Percentiles rank a stretch among this genome's conserved stretches.
Evolutionary conservation across 1,140 invertebrate genomes (phyloP).

Genomic region (Ceratina australensis): DNA sequence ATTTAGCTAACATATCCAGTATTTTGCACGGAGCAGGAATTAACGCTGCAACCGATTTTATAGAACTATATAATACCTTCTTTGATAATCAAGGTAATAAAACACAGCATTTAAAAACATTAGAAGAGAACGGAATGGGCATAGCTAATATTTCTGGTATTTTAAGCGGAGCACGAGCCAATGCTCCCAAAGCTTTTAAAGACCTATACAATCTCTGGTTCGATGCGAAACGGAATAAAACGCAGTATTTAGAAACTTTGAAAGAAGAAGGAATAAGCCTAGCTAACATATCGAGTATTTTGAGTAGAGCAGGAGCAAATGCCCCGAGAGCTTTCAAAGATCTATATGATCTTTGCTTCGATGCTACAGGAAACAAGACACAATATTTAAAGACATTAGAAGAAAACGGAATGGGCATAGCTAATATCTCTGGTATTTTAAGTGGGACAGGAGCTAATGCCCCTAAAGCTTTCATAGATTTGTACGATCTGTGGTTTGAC

Average conservation of each 20-base stretch:
- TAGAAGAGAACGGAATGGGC: background rate
- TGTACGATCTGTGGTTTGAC: background rate
- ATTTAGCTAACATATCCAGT: background rate
- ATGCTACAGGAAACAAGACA: slow-evolving; percentile 31
- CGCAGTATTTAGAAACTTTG: slow-evolving; percentile 7
- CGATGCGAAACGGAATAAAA: slow-evolving; percentile 3
- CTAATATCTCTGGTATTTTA: background rate
- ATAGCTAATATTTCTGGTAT: background rate
- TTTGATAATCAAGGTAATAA: background rate
- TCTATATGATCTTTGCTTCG: slow-evolving; percentile 7
- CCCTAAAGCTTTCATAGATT: background rate
- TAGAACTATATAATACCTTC: background rate
- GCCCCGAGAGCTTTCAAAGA: background rate
- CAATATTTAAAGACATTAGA: slow-evolving; percentile 14
- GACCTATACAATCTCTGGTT: slow-evolving; percentile 11
- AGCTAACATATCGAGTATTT: slow-evolving; percentile 1
- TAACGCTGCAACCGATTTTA: background rate
- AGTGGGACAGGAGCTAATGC: background rate
- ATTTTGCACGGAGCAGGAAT: slow-evolving; percentile 20
- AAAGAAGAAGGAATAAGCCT: slow-evolving; percentile 9
- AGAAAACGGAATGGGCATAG: background rate
- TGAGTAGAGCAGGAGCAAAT: background rate
- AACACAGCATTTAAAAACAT: background rate
- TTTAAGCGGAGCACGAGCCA: background rate
- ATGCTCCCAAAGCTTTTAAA: slow-evolving; percentile 1